Evolutionary conservation across 2,113 vertebrate genomes (phyloP), one percentile per base, ranked within the genome.

Genomic region (Pelusios castaneus): DNA sequence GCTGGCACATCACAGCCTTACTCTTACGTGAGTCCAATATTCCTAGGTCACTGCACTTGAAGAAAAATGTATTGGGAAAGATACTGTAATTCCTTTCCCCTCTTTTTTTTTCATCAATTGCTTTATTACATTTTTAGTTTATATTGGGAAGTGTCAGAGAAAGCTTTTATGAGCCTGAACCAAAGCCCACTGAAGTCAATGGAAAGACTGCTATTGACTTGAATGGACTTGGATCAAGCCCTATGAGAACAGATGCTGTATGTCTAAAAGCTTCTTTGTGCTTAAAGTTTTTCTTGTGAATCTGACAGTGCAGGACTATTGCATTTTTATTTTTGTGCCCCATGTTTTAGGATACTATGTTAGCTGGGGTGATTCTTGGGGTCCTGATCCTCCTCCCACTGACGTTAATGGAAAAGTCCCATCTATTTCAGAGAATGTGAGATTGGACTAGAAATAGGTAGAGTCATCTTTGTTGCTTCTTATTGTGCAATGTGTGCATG

Each of bases 161-260:
- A 60, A 60, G 6, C 43, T 70, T 70, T 70, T 70, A 38, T 67
- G 63, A 38, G 63, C 19, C 82, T 0, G 0, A 78, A 86, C 82
- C 14, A 3, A 91, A 87, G 13, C 60, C 76, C 93, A 78, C 63
- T 91, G 87, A 90, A 96, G 92, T 84, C 82, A 38, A 45, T 1
- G 1, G 41, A 86, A 90, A 95, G 45, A 95, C 49, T 95, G 73
- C 41, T 94, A 80, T 94, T 45, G 85, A 80, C 84, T 95, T 92
- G n/a, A 91, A 84, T 58, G 73, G 16, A 54, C 90, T 94, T 75
- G 87, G 90, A 82, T 82, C 58, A 27, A 90, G 75, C 63, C 2
- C 3, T 89, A 47, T 56, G 87, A 92, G 95, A 96, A 95, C 84
- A 92, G 84, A 80, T 52, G 79, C 79, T 75, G 27, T 0, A 0